These are phyloP conservation scores for Tympanoctomys barrerae DNA, from an alignment of 2,797 vertebrate species.

Conservation along the genomic window DNA sequence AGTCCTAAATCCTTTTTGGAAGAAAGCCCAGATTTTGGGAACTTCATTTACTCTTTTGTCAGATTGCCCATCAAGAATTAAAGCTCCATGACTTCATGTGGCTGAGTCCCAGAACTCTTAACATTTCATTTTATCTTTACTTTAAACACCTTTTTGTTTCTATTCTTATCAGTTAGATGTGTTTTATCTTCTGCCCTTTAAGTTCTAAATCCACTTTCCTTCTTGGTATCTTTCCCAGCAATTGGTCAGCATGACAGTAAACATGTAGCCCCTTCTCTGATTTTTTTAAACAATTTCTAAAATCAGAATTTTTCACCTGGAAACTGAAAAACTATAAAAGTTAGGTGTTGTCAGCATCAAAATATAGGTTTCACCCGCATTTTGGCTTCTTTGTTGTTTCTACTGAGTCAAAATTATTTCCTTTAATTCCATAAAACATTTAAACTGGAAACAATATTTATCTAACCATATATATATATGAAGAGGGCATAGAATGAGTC, in stretches of 20 bases:
- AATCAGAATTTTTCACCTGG: constrained; percentile 57
- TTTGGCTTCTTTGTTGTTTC: constrained; percentile 31
- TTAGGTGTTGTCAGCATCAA: constrained; percentile 15
- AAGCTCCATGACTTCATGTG: constrained; percentile 52
- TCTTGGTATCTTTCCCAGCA: constrained; percentile 69
- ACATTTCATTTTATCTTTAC: constrained; percentile 78
- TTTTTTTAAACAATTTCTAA: constrained; percentile 74
- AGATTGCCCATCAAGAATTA: constrained; percentile 66
- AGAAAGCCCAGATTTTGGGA: constrained; percentile 42
- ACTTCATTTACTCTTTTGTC: constrained; percentile 72
- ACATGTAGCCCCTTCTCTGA: constrained; percentile 61
- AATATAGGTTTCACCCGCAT: constrained; percentile 10
- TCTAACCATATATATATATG: not conserved
- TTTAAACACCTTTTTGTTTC: constrained; percentile 76
- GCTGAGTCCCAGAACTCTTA: constrained; percentile 15
- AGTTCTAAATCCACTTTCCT: constrained; percentile 77
- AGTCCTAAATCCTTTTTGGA: constrained; percentile 20
- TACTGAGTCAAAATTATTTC: constrained; percentile 7
- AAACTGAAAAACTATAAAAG: constrained; percentile 50
- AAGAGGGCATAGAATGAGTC: not conserved
- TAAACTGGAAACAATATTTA: constrained; percentile 40
- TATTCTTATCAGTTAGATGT: constrained; percentile 73
- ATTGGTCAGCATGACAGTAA: constrained; percentile 64
- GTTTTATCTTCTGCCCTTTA: constrained; percentile 78
- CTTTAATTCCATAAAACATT: constrained; percentile 23